A percentile compares a stretch with the other conserved stretches of the same genome.
Evolutionary conservation across 1,140 invertebrate genomes (phyloP).

Genomic region (Drosophila suzukii): DNA sequence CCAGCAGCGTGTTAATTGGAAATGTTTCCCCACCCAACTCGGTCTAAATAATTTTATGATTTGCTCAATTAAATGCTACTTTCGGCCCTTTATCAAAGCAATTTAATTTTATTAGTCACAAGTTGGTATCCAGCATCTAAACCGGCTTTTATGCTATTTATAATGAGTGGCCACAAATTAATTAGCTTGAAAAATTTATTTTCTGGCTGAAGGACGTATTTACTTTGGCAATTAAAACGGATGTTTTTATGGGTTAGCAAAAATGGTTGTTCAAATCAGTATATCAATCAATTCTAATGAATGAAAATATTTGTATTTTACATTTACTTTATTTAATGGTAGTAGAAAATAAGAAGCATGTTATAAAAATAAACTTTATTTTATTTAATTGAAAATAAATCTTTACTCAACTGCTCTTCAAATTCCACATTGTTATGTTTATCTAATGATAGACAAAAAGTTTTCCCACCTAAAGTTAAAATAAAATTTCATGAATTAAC

Average conservation of each 20-base stretch:
- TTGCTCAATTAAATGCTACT: constrained; percentile 36
- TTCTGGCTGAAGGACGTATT: background rate
- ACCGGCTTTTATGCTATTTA: background rate
- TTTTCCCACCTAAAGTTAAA: background rate
- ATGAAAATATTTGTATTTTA: background rate
- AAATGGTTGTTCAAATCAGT: background rate
- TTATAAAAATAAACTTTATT: background rate
- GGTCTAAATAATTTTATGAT: constrained; percentile 41
- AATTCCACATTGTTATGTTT: background rate
- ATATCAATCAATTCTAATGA: background rate
- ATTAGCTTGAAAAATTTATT: background rate
- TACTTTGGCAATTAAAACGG: background rate
- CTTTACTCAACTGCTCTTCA: background rate
- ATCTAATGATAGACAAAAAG: background rate
- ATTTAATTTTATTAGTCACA: constrained; percentile 10
- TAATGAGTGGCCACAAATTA: background rate
- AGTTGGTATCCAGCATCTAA: background rate
- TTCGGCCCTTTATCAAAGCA: constrained; percentile 27
- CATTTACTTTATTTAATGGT: too few species aligned
- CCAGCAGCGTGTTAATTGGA: constrained; percentile 39
- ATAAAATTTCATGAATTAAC: background rate
- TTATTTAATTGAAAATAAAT: background rate
- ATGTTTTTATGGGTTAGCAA: background rate
- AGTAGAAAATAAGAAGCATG: too few species aligned
- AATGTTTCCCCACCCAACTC: constrained; percentile 25